Evolutionary conservation across 35 echinoderm and acorn worm species (phyloP).

Genomic region (Apostichopus japonicus): DNA sequence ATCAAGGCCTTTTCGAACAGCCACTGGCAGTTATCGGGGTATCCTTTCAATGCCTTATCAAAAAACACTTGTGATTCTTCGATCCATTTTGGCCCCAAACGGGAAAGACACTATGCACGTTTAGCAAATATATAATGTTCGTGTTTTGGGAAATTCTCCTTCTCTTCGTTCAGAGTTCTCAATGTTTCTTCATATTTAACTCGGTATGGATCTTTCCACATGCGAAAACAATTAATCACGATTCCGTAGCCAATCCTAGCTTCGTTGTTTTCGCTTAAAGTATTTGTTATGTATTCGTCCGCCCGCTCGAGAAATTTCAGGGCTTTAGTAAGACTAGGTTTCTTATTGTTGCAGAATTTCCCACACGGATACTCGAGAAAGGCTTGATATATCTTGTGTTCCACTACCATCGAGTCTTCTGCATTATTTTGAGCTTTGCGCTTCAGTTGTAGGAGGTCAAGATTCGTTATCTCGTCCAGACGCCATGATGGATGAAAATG

Average conservation of each 20-base stretch:
- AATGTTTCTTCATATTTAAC: not conserved
- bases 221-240: not conserved
- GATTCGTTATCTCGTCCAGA: no score
- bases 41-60: not conserved
- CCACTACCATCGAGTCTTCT: not conserved
- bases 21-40: conserved; percentile 30
- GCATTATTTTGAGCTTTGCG: not conserved
- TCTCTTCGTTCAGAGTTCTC: not conserved
- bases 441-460: no score
- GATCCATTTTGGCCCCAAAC: not conserved
- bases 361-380: conserved; percentile 35
- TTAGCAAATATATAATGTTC: not conserved
- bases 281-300: not conserved
- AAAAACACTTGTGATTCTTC: not conserved
- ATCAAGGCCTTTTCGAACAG: conserved; percentile 35
- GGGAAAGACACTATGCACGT: conserved; percentile 4
- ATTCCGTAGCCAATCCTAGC: conserved; percentile 42
- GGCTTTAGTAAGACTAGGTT: not conserved
- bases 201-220: not conserved
- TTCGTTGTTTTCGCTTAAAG: not conserved
- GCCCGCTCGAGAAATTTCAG: not conserved
- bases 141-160: not conserved
- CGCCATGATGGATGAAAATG: no score
- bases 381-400: not conserved
- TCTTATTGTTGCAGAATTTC: not conserved